Base-by-base conservation (phyloP, 2,797 vertebrate species). In the Pyrocephalus nanus region DNA sequence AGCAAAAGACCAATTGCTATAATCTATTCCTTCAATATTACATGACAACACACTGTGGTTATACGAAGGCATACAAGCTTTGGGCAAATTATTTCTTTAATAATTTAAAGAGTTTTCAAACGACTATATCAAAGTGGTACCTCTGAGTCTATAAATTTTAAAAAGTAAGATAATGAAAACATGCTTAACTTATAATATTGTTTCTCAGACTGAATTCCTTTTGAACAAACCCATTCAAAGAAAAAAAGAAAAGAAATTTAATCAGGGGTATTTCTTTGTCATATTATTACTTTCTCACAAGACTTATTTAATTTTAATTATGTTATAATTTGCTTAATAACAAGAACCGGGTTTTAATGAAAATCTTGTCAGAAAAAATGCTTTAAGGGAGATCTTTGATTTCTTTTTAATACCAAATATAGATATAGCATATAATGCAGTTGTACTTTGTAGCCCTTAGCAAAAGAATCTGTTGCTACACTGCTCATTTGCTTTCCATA, bases 281-380 rank as follows among this genome's bases (percentile, higher is more conserved):
- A 76, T 94, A 85, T 84, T 96, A 90, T 80, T 93, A 75, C 70
- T 96, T 93, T 85, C 80, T 69, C 90, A 25, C 74, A 93, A 94
- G 90, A 93, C 71, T 94, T 90, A 90, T 65, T 93, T 93, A 94
- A 94, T 95, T 95, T 96, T 96, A 95, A 96, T 96, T 92, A 88
- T 74, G 40, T 74, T 93, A 81, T 96, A 93, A 95, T 72, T 26
- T 92, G 72, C 61, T 93, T 96, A 96, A 95, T 95, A 94, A 83
- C 61, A 94, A 86, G 86, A 88, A 42, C 65, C 34, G 40, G 8
- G 32, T 70, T 95, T 94, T 95, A 95, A 95, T 87, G 75, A 95
- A 96, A 95, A 88, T 57, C 84, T 82, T 93, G 78, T 95, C 47
- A 77, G 74, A 69, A 88, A 89, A 72, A 84, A 73, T 69, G 51